Base-by-base conservation (phyloP, 1,140 invertebrate genomes). In the Scaptomyza pallida region DNA sequence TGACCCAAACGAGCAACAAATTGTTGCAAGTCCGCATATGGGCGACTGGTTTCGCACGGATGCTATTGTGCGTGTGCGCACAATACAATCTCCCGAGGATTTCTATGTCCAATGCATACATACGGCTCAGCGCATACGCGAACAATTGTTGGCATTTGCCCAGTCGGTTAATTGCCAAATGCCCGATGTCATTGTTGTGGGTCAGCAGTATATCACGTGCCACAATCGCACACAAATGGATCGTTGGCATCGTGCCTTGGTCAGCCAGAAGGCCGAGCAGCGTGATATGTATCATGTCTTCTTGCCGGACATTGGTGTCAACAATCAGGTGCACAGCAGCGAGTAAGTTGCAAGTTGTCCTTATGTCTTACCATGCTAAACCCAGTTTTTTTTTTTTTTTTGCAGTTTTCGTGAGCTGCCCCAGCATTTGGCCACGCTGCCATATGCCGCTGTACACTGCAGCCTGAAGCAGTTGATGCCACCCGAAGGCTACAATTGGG, bases 401-500 rank as follows among this genome's bases (percentile, higher is more conserved):
- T 70, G 1, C 35, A 90, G 89, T 41, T 75, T 90, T n/a, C 60
- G 50, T 12, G 50, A 74, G 19, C 12, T 90, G 37, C 68, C 77
- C 5, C 12, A 63, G 0, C 6, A 15, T 21, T 21, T 79, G 16
- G 41, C 67, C 0, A 26, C 12, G 3, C 9, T 88, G 3, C 78
- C 83, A 0, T 88, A 73, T 60, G 67, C 72, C 1, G 81, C 85
- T 1, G 72, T 88, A 2, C 74, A 68, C 19, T 91, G 90, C 48
- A 64, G 57, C 13, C 52, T 91, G 0, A 50, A 71, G 8, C 78
- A 88, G 10, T 16, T 91, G 23, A 68, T 68, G 57, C 78, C 90
- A 9, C 40, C n/a, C 6, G 55, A 37, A 2, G 43, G 17, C 4
- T 23, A 54, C 4, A 30, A 54, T 9, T 91, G 90, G 90, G 50